Base-by-base conservation (phyloP, 2,797 vertebrate species). In the Sphenodon punctatus region DNA sequence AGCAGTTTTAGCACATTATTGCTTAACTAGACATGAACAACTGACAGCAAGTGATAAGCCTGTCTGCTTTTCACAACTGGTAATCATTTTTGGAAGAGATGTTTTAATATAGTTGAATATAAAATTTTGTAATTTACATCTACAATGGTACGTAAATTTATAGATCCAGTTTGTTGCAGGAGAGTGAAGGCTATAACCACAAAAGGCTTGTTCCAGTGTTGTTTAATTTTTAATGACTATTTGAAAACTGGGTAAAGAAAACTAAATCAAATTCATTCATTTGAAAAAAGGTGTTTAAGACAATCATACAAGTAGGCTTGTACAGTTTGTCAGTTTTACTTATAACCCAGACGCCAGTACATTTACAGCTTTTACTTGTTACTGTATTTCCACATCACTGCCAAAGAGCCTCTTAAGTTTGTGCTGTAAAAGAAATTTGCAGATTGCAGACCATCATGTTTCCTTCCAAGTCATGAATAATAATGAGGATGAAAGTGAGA, bases 1-100 rank as follows among this genome's bases (percentile, higher is more conserved):
- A 96, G 94, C 95, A 96, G 95, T 97, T 97, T 96, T 96, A 96
- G 95, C 96, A 96, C 95, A 97, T 96, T 96, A 96, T 96, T 96
- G 96, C 96, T 97, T 97, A 96, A 97, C 97, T 98, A 97, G 97
- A 97, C 97, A 97, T 97, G 97, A 97, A 97, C 97, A 97, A 97
- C 98, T 99, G 98, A 99, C 97, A 97, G 97, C 97, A 97, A 97
- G 97, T 98, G 98, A 99, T 99, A 99, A 99, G 98, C 96, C 97
- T 96, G 97, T 97, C 98, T 97, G 98, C 97, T 97, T 98, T 98
- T 98, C 96, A 95, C 96, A 97, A 97, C 97, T 97, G 98, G 97
- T 98, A 99, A 99, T 99, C 97, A 97, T 97, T 97, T 97, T 97
- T 93, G 98, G 96, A 98, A 99, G 98, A 97, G 96, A 96, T 96